Evolutionary conservation across 2,888 invertebrate species (phyloP).

Genomic region (Carterocephalus palaemon): DNA sequence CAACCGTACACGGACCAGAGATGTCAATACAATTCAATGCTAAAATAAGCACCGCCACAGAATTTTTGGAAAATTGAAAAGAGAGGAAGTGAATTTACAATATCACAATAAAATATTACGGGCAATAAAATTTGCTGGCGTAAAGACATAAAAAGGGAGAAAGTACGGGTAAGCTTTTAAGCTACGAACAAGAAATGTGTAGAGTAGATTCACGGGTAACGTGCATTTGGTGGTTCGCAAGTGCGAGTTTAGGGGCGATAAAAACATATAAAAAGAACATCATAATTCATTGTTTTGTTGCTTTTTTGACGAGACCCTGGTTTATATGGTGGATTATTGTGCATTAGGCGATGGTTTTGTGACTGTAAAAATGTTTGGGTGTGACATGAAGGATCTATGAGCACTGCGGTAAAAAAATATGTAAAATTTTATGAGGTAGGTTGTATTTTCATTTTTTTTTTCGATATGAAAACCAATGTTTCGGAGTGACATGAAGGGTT

Average conservation of each 20-base stretch:
- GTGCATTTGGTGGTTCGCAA: constrained; percentile 35
- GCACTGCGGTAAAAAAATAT: too few species aligned
- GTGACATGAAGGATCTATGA: not conserved
- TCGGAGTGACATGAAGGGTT: too few species aligned
- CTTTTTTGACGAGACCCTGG: constrained; percentile 40
- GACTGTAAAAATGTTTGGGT: constrained; percentile 29
- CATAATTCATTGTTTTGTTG: constrained; percentile 72
- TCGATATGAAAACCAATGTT: too few species aligned
- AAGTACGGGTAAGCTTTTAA: constrained; percentile 16
- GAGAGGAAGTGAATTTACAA: constrained; percentile 8
- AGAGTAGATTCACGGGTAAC: constrained; percentile 11
- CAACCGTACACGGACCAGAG: too few species aligned
- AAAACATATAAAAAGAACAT: constrained; percentile 65
- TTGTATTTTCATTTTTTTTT: too few species aligned
- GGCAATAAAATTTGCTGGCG: constrained; percentile 24
- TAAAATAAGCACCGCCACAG: not conserved
- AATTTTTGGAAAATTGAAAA: not conserved
- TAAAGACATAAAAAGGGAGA: constrained; percentile 30
- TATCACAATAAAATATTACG: constrained; percentile 19
- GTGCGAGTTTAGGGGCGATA: constrained; percentile 61
- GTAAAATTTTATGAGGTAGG: too few species aligned
- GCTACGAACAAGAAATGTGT: constrained; percentile 14
- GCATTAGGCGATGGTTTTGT: constrained; percentile 70
- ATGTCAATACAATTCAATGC: too few species aligned
- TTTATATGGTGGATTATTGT: constrained; percentile 51